Base-by-base conservation (phyloP, 2,797 vertebrate genomes). In the Pygocentrus nattereri region DNA sequence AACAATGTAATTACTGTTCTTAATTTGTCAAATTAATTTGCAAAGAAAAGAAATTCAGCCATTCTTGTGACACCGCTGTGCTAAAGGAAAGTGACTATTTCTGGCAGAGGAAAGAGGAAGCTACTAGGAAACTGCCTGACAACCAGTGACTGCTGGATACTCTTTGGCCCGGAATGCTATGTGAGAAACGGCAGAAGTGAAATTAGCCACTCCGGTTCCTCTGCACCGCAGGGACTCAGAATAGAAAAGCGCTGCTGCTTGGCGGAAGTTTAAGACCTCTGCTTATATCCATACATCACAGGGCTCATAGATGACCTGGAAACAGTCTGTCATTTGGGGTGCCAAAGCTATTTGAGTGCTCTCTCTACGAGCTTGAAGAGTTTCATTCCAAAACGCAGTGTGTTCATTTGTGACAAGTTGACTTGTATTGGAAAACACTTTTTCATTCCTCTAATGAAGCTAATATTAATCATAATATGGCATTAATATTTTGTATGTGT, bases 221-320 rank as follows among this genome's bases (percentile, higher is more conserved):
- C 59, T 79, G 67, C 23, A 25, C 74, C 10, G 80, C 77, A 81
- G 85, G 38, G 30, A 64, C 87, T 86, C 69, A 87, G 82, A 91
- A 92, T 87, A 91, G 89, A 83, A 31, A 38, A 85, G 68, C 62
- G 6, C 15, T n/a, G 23, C 68, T 84, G 62, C 34, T 61, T 44
- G n/a, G 34, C 76, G 74, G 72, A 91, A 56, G 86, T 92, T 88
- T 88, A 91, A 88, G 75, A 81, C 71, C 78, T 30, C 27, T 25
- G 25, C 44, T 25, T n/a, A 5, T 52, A 18, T 86, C 38, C 61
- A 79, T 67, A 68, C 30, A 49, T 31, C 72, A 18, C 52, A 58
- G 7, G 65, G 21, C 49, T 72, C 34, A 18, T 23, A 69, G 49
- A 16, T 82, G 67, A 77, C 58, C 74, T 44, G 56, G 65, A 65